Base-by-base conservation (phyloP, 2,797 vertebrate species). In the Eupleurogrammus muticus region DNA sequence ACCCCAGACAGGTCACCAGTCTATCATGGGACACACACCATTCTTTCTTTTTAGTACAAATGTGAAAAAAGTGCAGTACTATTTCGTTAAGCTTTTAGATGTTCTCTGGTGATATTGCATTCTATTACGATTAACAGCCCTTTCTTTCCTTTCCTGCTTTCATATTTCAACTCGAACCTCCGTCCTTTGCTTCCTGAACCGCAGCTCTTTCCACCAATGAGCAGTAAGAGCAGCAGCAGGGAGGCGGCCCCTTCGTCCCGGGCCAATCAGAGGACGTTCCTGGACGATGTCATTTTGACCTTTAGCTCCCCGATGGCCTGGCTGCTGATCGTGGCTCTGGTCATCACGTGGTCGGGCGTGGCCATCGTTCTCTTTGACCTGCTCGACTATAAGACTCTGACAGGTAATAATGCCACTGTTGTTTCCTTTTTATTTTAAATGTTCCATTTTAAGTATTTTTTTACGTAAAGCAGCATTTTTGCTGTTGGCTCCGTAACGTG, bases 281-380 rank as follows among this genome's bases (percentile, higher is more conserved):
- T 94, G 0, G 96, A 98, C 52, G 96, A 99, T 44, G 64, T 99
- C 0, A 80, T 96, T 57, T 80, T 94, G 17, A 99, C 98, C 0
- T 99, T 99, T 88, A 98, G 92, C 76, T 99, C 97, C 0, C 98
- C 98, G 0, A 94, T 96, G 87, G 97, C 96, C 81, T 99, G 98
- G 97, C 90, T 99, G 74, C 95, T 99, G 73, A 95, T 99, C 8
- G 83, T 96, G 63, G 98, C 98, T 36, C 93, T 99, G 80, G 87
- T 99, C 77, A 84, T 99, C 79, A 99, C 98, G 1, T 99, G 98
- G 98, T 96, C 96, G 16, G 97, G 95, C 46, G 98, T 99, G 24
- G 97, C 96, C 49, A 90, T 99, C 10, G 96, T 99, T 32, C 94
- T 99, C 90, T 98, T 99, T 79, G 98, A 99, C 77, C 91, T 99